Evolutionary conservation across 2,888 invertebrate genomes (phyloP).

Genomic region (Stegana nigrithorax): DNA sequence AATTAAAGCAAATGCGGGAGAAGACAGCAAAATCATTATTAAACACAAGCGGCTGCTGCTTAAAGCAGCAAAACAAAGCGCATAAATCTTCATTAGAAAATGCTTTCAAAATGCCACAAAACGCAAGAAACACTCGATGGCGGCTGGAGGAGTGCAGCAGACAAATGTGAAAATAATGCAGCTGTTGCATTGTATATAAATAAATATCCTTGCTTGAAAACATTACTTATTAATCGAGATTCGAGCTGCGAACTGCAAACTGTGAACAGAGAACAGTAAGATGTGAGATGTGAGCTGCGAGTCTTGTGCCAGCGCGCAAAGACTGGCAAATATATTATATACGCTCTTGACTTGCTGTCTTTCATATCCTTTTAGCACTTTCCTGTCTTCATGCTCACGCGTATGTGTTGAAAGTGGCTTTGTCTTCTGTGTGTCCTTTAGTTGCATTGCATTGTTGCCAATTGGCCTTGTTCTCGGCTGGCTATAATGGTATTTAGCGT

Average conservation of each 20-base stretch:
- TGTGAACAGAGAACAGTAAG: too few relatives aligned
- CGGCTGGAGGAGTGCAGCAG: not conserved
- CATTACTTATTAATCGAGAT: constrained; percentile 8
- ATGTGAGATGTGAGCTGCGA: too few relatives aligned
- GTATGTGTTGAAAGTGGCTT: not conserved
- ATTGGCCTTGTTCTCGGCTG: too few relatives aligned
- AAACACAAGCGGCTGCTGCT: not conserved
- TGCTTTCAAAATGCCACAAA: not conserved
- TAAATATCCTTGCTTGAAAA: not conserved
- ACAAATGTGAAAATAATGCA: not conserved
- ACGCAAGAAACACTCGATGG: not conserved
- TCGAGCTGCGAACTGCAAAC: too few relatives aligned
- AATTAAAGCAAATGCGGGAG: not conserved
- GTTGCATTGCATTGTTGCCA: too few relatives aligned
- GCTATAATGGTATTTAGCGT: not conserved
- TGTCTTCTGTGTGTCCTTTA: constrained; percentile 3
- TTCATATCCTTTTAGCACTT: not conserved
- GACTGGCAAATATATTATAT: constrained; percentile 6
- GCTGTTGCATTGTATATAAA: constrained; percentile 4
- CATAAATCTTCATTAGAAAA: constrained; percentile 19
- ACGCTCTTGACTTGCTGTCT: not conserved
- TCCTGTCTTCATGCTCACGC: not conserved
- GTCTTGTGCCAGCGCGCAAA: not conserved
- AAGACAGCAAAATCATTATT: not conserved
- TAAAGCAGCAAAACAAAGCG: not conserved